Evolutionary conservation across 1,140 invertebrate species (phyloP), one percentile per base, ranked within the genome.

Genomic region (Palaemon carinicauda): DNA sequence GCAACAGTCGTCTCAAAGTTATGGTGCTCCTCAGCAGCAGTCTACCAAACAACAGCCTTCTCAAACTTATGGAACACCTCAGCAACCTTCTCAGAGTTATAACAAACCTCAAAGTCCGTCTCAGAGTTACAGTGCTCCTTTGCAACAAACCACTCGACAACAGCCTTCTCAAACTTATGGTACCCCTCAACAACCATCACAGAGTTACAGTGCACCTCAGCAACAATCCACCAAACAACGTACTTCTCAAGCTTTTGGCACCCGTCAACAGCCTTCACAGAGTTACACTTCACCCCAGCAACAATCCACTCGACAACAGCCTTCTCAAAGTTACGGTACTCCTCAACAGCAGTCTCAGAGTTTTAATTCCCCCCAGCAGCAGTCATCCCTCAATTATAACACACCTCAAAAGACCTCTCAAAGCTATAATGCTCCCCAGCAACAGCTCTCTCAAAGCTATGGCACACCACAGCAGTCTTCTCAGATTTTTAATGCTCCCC

Each of bases 241-340:
- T 4, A 41, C 73, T 0, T 84, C 82, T 27, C 81, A 83, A 50
- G 56, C 19, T 21, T 83, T 75, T 51, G 73, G 53, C n/a, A 60
- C 81, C n/a, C 81, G 71, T 17, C 71, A 83, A 12, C 81, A 83
- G n/a, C 74, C 82, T 10, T 85, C 82, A 3, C 77, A 86, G 65
- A 54, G 50, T 29, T 86, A 80, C 24, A 60, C 77, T 50, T 2
- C 65, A 50, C 82, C 82, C 3, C 82, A 78, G 33, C 73, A 77
- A 53, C 19, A 60, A 14, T 56, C 74, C 31, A 15, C 65, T 50
- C 51, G 56, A 21, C 73, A 51, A 56, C 0, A 24, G 73, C 81
- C 82, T 3, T 79, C 82, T 9, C 82, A 85, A 56, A 85, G 33
- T 60, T 85, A 78, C 21, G 82, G 82, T 29, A 69, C 82, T 50